Evolutionary conservation across 2,797 vertebrate species (phyloP).

Genomic region (Syncerus caffer): DNA sequence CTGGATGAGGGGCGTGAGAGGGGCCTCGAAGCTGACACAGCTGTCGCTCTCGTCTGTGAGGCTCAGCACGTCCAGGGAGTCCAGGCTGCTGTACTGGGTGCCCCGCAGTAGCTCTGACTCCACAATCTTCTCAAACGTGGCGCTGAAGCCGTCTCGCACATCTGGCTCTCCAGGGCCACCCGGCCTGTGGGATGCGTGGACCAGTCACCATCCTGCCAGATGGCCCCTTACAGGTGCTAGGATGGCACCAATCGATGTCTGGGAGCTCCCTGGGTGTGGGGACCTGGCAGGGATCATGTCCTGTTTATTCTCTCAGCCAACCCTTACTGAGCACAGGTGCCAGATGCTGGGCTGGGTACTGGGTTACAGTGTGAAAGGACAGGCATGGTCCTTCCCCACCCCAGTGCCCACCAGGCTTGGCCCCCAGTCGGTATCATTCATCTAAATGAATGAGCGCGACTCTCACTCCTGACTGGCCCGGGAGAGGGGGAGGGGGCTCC

Average conservation of each 20-base stretch:
- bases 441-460: background rate
- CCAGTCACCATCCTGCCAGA: background rate
- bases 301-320: background rate
- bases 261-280: background rate
- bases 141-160: slow-evolving; percentile 95
- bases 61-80: slow-evolving; percentile 95
- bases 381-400: background rate
- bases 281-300: no score
- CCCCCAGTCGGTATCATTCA: background rate
- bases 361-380: background rate
- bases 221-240: background rate
- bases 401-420: background rate
- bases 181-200: slow-evolving; percentile 82
- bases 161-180: slow-evolving; percentile 78
- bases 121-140: slow-evolving; percentile 96
- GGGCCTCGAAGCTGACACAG: slow-evolving; percentile 96
- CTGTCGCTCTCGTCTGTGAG: slow-evolving; percentile 98
- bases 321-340: background rate
- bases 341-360: background rate
- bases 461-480: background rate
- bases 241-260: background rate
- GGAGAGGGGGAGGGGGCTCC: background rate
- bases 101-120: slow-evolving; percentile 95
- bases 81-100: slow-evolving; percentile 97
- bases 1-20: slow-evolving; percentile 96